phyloP scores from a whole-genome alignment of 2,797 vertebrate genomes.

The Mus spretus region DNA sequence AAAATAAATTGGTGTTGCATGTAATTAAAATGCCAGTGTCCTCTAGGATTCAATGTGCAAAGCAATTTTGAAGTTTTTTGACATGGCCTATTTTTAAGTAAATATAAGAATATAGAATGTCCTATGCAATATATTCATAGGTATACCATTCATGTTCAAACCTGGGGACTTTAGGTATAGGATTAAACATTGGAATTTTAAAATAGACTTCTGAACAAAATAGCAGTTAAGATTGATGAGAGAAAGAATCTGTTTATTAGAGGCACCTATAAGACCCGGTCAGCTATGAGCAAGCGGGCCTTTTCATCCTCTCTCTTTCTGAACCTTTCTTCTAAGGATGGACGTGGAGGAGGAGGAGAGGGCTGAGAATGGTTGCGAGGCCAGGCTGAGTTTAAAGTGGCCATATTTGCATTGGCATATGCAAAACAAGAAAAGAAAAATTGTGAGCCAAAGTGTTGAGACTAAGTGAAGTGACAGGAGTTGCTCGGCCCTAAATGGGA shows the following conservation, averaged over 20 bases:
- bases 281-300: background rate
- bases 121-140: background rate
- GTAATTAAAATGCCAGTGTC: background rate
- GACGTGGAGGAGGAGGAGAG: background rate
- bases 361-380: background rate
- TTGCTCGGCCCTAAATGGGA: background rate
- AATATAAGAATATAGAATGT: conserved; percentile 33
- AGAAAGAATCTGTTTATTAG: background rate
- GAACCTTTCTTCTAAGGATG: background rate
- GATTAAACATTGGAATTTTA: background rate
- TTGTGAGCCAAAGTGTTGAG: too few species aligned
- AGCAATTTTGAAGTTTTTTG: background rate
- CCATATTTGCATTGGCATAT: background rate
- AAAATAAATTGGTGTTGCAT: background rate
- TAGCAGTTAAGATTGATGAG: background rate
- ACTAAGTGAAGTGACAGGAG: background rate
- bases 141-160: background rate
- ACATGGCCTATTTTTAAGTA: background rate
- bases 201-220: background rate
- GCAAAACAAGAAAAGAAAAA: background rate
- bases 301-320: background rate
- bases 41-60: background rate
- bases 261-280: background rate
- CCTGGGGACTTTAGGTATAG: background rate
- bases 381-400: background rate